Base-by-base conservation (phyloP, 1,140 invertebrate species). In the Diabrotica virgifera region DNA sequence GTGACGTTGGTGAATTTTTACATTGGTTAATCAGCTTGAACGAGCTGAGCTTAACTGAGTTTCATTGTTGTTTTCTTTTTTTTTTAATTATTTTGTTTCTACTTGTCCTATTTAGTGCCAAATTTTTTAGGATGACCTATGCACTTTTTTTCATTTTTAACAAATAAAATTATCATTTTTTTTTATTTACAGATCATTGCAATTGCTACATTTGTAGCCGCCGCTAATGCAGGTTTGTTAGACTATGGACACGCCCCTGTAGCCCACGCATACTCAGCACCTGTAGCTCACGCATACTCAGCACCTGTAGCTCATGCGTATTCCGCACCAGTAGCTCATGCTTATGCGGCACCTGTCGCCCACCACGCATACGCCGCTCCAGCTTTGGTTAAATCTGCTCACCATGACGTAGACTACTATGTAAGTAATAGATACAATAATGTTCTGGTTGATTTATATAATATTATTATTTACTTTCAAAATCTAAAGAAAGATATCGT, bases 141-240 rank as follows among this genome's bases (percentile, higher is more conserved):
- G n/a, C n/a, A n/a, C n/a, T n/a, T n/a, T n/a, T n/a, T n/a, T n/a
- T n/a, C n/a, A n/a, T 24, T 24, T 24, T 24, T 2, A 24, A 24
- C 4, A 24, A 1, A 24, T 24, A 24, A 24, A 24, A 24, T 24
- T 24, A 24, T 24, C 1, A 24, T 2, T 2, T 24, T 24, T 24
- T 46, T 10, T 65, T 56, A 37, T 59, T 52, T 64, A 38, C 55
- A 68, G 71, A 54, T 72, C 54, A 53, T 72, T 40, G 63, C 56
- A 37, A 61, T 70, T 54, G 54, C 67, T 53, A 64, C 69, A 40
- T 37, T 68, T 24, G 67, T 71, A 52, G 71, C 69, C 62, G 63
- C 64, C 5, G 71, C 69, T 58, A 59, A 69, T 40, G 69, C 68
- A 57, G 70, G 70, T 37, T 52, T 72, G 11, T 13, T 62, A 36